Base-by-base conservation (phyloP, 1,140 invertebrate species). In the Hyposmocoma kahamanoa region DNA sequence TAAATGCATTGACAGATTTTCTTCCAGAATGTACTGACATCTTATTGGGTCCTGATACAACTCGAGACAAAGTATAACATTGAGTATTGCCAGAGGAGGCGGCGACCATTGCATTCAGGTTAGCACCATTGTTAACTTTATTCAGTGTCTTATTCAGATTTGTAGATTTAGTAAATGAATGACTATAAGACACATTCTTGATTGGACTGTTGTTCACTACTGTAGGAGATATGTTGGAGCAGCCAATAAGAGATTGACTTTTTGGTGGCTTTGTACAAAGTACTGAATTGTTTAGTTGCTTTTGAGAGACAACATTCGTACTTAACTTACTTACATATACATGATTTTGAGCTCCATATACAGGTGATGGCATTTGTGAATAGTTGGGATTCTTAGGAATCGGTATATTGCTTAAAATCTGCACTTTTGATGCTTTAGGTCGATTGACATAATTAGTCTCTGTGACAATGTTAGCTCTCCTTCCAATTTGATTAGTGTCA, bases 91-190 rank as follows among this genome's bases (percentile, higher is more conserved):
- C 72, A 42, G 82, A 71, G 0, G 82, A 73, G 18, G 72, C 74
- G 42, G 79, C 78, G 20, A 83, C 79, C 65, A 83, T 71, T 46
- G 82, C 64, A 68, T 82, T 85, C 43, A 83, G 53, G 53, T 85
- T 83, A 79, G 82, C 82, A 77, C 82, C 82, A 71, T 85, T 85
- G 50, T 85, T 85, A 34, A 85, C 72, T 59, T 77, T 77, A 50
- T 71, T 73, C 44, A 67, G 50, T 47, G 66, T 55, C 57, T 84
- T 84, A 66, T 67, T 77, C 53, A 77, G 34, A 50, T 76, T 84
- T 72, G 77, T 72, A 66, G 62, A 76, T 62, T 85, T 85, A 13
- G 74, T 66, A 56, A 80, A 76, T 50, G 77, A 69, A 49, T 84
- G 76, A 51, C 68, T 72, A 50, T 85, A 83, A 50, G 82, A 68